Conservation (phyloP, 2,888 invertebrate species). For the Enchytraeus crypticus region DNA sequence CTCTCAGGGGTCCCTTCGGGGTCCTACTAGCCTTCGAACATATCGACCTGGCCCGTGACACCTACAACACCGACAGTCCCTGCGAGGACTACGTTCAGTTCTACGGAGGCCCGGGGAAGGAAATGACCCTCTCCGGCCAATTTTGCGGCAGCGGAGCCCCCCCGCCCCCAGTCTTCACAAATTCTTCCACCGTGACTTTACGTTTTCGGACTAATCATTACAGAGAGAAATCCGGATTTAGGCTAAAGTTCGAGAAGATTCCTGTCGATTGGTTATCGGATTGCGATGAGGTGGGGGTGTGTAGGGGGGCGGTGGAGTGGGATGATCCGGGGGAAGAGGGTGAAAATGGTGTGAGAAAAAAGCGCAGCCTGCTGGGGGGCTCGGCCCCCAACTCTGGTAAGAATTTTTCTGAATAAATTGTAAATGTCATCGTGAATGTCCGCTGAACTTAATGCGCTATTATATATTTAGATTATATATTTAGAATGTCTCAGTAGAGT, state of each 20-base stretch:
- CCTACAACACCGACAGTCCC: not conserved
- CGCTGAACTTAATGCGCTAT: too few species aligned
- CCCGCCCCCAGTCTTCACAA: not conserved
- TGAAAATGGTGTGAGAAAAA: not conserved
- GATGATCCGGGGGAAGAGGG: not conserved
- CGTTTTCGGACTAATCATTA: not conserved
- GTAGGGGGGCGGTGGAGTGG: not conserved
- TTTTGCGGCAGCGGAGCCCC: not conserved
- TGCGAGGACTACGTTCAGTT: conserved; percentile 1
- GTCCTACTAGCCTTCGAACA: not conserved
- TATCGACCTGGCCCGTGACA: not conserved
- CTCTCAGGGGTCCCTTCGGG: not conserved
- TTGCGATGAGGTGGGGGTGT: not conserved
- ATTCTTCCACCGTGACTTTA: not conserved
- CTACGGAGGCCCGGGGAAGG: not conserved
- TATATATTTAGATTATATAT: too few species aligned
- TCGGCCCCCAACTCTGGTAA: too few species aligned
- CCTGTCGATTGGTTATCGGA: not conserved
- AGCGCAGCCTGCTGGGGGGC: too few species aligned
- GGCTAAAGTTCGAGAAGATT: not conserved
- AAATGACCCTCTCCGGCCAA: not conserved
- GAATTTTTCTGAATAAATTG: too few species aligned
- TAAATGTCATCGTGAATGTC: too few species aligned
- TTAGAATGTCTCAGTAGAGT: too few species aligned
- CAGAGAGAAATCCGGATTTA: not conserved